These are phyloP conservation scores for Noctua janthina DNA, from an alignment of 2,888 invertebrate genomes.

Conservation along the genomic window DNA sequence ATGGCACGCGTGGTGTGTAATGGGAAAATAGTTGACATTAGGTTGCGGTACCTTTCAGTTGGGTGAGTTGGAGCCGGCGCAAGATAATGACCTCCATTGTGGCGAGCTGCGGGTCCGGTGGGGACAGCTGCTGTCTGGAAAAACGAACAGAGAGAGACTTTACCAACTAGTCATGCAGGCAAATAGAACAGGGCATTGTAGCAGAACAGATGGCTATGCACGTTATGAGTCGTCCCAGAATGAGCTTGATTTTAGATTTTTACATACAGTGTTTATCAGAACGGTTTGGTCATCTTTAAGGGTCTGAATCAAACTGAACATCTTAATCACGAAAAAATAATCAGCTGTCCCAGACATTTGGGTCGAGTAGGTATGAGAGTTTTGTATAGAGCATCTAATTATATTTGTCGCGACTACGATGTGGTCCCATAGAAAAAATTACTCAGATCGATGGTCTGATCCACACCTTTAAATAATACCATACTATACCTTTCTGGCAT, in stretches of 20 bases:
- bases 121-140: constrained; percentile 80
- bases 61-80: constrained; percentile 69
- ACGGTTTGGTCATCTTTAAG: not conserved
- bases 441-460: not conserved
- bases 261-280: not conserved
- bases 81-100: constrained; percentile 80
- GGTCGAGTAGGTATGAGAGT: not conserved
- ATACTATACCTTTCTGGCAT: not conserved
- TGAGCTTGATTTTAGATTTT: not conserved
- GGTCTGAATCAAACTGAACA: not conserved
- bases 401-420: not conserved
- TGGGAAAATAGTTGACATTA: constrained; percentile 62
- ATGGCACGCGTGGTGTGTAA: constrained; percentile 57
- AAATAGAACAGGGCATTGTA: constrained; percentile 18
- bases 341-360: not conserved
- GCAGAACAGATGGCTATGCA: not conserved
- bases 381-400: not conserved
- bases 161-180: constrained; percentile 45
- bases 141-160: constrained; percentile 65
- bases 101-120: constrained; percentile 74
- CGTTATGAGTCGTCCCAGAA: not conserved
- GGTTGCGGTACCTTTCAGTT: constrained; percentile 80
- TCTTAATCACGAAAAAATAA: not conserved
- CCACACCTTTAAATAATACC: not conserved
- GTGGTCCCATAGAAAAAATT: not conserved